Evolutionary conservation across 2,888 invertebrate genomes (phyloP).

Genomic region (Thymelicus sylvestris): DNA sequence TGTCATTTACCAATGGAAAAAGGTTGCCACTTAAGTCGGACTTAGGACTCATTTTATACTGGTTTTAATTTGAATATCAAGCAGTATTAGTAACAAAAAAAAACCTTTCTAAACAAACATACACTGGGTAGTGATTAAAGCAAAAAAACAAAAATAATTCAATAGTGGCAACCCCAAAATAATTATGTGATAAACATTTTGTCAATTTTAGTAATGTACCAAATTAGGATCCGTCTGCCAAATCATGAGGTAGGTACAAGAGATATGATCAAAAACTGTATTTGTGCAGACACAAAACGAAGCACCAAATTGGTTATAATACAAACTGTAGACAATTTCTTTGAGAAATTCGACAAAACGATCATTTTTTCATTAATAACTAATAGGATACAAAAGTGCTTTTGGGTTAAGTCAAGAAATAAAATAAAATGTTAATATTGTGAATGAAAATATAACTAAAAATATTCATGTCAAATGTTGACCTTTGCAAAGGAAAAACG

Average conservation of each 20-base stretch:
- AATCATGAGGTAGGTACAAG: constrained; percentile 73
- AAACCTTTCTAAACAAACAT: not conserved
- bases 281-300: constrained; percentile 29
- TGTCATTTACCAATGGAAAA: not conserved
- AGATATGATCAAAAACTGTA: constrained; percentile 50
- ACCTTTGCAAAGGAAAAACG: too few relatives aligned
- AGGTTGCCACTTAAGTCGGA: not conserved
- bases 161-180: constrained; percentile 38
- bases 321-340: constrained; percentile 29
- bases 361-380: constrained; percentile 18
- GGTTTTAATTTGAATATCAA: not conserved
- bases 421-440: constrained; percentile 15
- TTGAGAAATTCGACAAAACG: constrained; percentile 19
- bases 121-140: not conserved
- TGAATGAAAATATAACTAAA: constrained; percentile 8
- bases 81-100: too few relatives aligned
- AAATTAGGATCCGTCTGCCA: constrained; percentile 68
- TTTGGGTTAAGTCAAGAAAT: constrained; percentile 6
- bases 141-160: constrained; percentile 3
- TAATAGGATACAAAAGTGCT: constrained; percentile 17
- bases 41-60: not conserved
- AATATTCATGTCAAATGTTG: too few relatives aligned
- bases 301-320: constrained; percentile 33
- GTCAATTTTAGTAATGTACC: constrained; percentile 38
- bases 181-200: constrained; percentile 41